phyloP scores from a whole-genome alignment of 2,888 invertebrate genomes.

The Tachina lurida region DNA sequence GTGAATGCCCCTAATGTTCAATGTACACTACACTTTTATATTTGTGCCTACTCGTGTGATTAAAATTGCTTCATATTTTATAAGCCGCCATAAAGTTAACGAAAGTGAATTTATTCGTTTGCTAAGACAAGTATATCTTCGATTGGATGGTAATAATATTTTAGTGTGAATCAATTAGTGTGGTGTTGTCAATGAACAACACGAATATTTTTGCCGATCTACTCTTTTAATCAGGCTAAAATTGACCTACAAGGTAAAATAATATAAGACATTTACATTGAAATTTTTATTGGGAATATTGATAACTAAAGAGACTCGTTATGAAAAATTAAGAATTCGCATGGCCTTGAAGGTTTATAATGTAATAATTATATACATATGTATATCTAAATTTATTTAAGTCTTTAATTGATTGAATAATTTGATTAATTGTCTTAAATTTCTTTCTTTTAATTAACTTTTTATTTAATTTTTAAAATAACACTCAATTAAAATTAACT shows the following conservation, averaged over 20 bases:
- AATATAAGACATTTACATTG: neutral
- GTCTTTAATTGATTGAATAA: too few species aligned
- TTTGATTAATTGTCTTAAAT: too few species aligned
- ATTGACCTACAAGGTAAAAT: constrained; percentile 12
- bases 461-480: too few species aligned
- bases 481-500: too few species aligned
- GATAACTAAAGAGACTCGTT: too few species aligned
- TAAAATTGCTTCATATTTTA: constrained; percentile 39
- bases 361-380: too few species aligned
- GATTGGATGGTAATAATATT: constrained; percentile 56
- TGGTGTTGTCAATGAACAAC: constrained; percentile 53
- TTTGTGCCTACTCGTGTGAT: neutral
- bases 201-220: constrained; percentile 1
- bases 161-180: constrained; percentile 55
- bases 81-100: constrained; percentile 63
- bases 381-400: too few species aligned
- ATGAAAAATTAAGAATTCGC: too few species aligned
- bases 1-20: constrained; percentile 15
- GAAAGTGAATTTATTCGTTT: constrained; percentile 51
- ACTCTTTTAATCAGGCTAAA: neutral
- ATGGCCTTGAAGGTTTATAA: too few species aligned
- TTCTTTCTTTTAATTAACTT: too few species aligned
- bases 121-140: constrained; percentile 53
- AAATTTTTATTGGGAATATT: neutral
- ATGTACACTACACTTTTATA: neutral